Evolutionary conservation across 2,797 vertebrate genomes (phyloP).

Genomic region (Cynodonichthys magdalenae): DNA sequence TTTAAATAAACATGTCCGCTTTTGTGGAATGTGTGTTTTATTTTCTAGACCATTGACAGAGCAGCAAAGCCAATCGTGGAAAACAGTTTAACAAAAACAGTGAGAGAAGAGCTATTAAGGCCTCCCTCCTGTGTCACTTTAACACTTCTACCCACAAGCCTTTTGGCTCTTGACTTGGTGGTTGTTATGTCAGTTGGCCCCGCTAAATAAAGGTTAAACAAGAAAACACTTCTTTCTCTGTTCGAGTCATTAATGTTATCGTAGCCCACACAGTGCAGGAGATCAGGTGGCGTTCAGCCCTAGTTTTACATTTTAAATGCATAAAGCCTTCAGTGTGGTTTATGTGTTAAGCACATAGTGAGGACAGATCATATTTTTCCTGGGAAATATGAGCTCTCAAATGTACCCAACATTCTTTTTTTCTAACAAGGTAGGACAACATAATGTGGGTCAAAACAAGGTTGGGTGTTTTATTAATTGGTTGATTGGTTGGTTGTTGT

Average conservation of each 20-base stretch:
- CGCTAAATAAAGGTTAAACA: slow-evolving; percentile 50
- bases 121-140: slow-evolving; percentile 33
- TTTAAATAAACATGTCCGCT: slow-evolving; percentile 50
- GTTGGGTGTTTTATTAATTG: neutral
- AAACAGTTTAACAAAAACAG: slow-evolving; percentile 44
- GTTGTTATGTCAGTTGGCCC: slow-evolving; percentile 45
- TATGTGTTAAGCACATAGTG: slow-evolving; percentile 42
- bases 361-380: slow-evolving; percentile 69
- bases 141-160: slow-evolving; percentile 42
- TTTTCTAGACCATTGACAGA: slow-evolving; percentile 31
- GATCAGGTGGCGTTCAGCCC: slow-evolving; percentile 22
- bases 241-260: slow-evolving; percentile 21
- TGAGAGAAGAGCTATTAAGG: slow-evolving; percentile 42
- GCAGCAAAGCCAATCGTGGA: slow-evolving; percentile 39
- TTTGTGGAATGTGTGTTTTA: slow-evolving; percentile 47
- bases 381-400: slow-evolving; percentile 51
- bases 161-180: slow-evolving; percentile 30
- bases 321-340: slow-evolving; percentile 60
- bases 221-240: slow-evolving; percentile 33
- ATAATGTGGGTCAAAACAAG: slow-evolving; percentile 25
- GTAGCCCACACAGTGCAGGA: slow-evolving; percentile 23
- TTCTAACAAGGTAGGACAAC: slow-evolving; percentile 35
- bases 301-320: slow-evolving; percentile 47
- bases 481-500: neutral
- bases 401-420: slow-evolving; percentile 37